Evolutionary conservation across 2,113 vertebrate species (phyloP).

Genomic region (Mustela lutreola): DNA sequence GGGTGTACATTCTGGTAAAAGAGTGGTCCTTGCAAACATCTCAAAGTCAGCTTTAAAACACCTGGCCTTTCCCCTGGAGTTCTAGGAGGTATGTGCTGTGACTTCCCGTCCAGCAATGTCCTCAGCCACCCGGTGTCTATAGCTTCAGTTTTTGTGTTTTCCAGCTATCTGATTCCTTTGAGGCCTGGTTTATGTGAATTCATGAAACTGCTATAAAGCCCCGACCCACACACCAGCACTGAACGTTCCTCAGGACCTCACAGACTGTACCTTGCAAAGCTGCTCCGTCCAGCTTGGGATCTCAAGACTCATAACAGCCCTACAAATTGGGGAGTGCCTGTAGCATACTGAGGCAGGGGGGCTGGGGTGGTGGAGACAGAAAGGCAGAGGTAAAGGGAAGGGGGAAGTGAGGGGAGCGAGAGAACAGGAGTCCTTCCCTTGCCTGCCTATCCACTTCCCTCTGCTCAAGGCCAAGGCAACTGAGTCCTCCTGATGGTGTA

Average conservation of each 20-base stretch:
- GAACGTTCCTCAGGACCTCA: not conserved
- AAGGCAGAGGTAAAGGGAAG: no score
- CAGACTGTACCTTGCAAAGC: not conserved
- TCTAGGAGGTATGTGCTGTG: no score
- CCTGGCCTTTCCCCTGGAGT: not conserved
- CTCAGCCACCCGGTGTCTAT: not conserved
- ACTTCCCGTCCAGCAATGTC: not conserved
- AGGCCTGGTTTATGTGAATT: not conserved
- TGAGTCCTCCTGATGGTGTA: not conserved
- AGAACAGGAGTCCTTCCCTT: not conserved
- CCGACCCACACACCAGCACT: not conserved
- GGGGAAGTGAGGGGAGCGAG: fast-evolving
- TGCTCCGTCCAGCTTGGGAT: not conserved
- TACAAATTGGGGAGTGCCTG: not conserved
- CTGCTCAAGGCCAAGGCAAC: not conserved
- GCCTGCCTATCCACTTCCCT: not conserved
- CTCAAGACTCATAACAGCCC: not conserved
- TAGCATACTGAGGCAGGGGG: not conserved
- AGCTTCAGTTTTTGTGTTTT: not conserved
- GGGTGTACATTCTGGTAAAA: not conserved
- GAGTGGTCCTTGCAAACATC: not conserved
- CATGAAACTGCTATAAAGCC: not conserved
- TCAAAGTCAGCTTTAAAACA: not conserved
- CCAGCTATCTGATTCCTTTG: not conserved
- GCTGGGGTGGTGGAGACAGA: not conserved